Evolutionary conservation across 2,113 vertebrate species (phyloP).

Genomic region (Triplophysa siluroides): DNA sequence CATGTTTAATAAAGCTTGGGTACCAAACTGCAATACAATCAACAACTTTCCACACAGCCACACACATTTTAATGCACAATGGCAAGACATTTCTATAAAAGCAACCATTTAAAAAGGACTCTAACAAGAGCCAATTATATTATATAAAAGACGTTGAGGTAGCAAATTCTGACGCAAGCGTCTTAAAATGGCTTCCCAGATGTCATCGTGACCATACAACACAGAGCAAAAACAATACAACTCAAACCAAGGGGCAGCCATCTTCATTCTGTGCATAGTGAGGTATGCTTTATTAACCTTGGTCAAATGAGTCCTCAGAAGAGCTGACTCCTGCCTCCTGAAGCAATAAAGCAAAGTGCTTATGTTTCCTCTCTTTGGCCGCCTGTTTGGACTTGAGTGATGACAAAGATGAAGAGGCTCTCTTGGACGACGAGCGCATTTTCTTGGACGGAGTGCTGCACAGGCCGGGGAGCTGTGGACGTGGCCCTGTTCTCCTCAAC

Average conservation of each 20-base stretch:
- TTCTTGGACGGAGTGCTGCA: conserved; percentile 75
- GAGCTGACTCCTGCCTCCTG: conserved; percentile 88
- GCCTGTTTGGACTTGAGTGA: conserved; percentile 77
- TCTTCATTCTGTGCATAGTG: conserved; percentile 59
- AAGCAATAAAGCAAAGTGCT: conserved; percentile 91
- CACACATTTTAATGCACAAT: conserved; percentile 83
- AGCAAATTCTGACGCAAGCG: conserved; percentile 78
- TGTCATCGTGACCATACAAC: conserved; percentile 61
- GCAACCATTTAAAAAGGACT: conserved; percentile 63
- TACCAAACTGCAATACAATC: conserved; percentile 93
- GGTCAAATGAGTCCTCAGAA: conserved; percentile 96
- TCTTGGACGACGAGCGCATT: conserved; percentile 66
- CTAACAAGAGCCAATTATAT: conserved; percentile 73
- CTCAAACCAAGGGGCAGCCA: conserved; percentile 35
- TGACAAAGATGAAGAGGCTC: conserved; percentile 59
- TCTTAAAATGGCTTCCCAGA: conserved; percentile 70
- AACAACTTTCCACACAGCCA: conserved; percentile 83
- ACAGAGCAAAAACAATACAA: conserved; percentile 21
- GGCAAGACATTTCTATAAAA: conserved; percentile 72
- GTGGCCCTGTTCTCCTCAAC: conserved; percentile 62
- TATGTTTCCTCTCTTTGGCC: conserved; percentile 85
- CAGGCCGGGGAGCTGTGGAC: conserved; percentile 69
- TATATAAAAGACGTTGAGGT: conserved; percentile 74
- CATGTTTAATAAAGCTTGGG: conserved; percentile 97
- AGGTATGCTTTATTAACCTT: conserved; percentile 94